phyloP scores from a whole-genome alignment of 2,888 invertebrate species.

The Trissonchulus sp. region DNA sequence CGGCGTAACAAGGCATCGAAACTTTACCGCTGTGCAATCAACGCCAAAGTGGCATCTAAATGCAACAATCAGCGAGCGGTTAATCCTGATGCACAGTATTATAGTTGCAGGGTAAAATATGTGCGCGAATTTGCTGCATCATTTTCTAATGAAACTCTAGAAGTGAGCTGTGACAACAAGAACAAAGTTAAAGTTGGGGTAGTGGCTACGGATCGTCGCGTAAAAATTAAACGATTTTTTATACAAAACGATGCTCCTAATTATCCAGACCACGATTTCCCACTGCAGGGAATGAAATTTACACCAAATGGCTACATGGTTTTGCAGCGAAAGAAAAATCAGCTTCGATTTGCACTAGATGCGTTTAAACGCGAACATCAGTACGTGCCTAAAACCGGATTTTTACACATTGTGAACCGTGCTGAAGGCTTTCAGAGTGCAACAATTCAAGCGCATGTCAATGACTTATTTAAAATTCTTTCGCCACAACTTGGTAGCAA shows the following conservation, averaged over 20 bases:
- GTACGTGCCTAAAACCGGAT: neutral
- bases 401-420: conserved; percentile 15
- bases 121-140: conserved; percentile 5
- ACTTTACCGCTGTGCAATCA: neutral
- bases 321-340: neutral
- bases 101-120: neutral
- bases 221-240: conserved; percentile 18
- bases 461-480: conserved; percentile 2
- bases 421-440: neutral
- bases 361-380: neutral
- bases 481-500: neutral
- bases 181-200: conserved; percentile 21
- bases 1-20: neutral
- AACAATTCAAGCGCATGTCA: conserved; percentile 9
- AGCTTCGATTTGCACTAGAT: neutral
- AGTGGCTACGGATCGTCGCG: conserved; percentile 5
- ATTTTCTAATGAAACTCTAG: neutral
- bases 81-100: neutral
- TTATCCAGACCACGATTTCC: conserved; percentile 25
- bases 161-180: conserved; percentile 23
- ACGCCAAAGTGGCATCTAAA: conserved; percentile 13
- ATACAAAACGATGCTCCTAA: conserved; percentile 6
- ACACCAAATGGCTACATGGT: conserved; percentile 19
- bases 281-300: conserved; percentile 4
- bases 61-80: neutral